These are phyloP conservation scores for Pipa parva DNA, from an alignment of 2,113 vertebrate genomes.

Conservation along the genomic window DNA sequence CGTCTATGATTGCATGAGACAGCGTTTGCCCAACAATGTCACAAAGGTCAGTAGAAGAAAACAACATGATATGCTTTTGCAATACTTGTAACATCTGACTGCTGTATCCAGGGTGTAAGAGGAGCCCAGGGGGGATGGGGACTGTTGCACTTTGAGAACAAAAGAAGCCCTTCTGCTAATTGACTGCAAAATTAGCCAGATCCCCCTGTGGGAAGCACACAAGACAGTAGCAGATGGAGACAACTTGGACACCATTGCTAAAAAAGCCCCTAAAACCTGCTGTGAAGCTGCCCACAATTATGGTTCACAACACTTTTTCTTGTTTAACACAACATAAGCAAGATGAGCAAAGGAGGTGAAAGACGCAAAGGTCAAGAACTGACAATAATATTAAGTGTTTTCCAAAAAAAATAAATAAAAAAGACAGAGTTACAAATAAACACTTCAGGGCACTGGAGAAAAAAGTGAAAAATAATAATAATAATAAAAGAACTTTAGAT, in stretches of 20 bases:
- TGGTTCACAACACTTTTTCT: conserved; percentile 77
- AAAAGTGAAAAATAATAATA: background rate
- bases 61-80: conserved; percentile 68
- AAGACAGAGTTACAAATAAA: conserved; percentile 8
- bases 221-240: conserved; percentile 88
- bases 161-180: conserved; percentile 98
- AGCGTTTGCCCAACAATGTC: conserved; percentile 79
- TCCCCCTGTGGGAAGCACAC: conserved; percentile 75
- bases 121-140: conserved; percentile 71
- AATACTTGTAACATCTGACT: conserved; percentile 71
- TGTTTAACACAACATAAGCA: conserved; percentile 76
- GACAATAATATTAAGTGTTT: conserved; percentile 42
- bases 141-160: conserved; percentile 70
- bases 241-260: conserved; percentile 68
- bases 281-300: conserved; percentile 80
- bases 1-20: conserved; percentile 68
- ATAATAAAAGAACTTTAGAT: background rate
- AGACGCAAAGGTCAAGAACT: conserved; percentile 61
- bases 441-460: conserved; percentile 5
- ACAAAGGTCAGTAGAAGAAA: conserved; percentile 75
- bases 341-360: conserved; percentile 56
- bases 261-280: conserved; percentile 78
- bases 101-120: conserved; percentile 64
- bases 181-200: conserved; percentile 98
- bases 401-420: conserved; percentile 8